Evolutionary conservation across 2,797 vertebrate genomes (phyloP).

Genomic region (Catostomus latipinnis): DNA sequence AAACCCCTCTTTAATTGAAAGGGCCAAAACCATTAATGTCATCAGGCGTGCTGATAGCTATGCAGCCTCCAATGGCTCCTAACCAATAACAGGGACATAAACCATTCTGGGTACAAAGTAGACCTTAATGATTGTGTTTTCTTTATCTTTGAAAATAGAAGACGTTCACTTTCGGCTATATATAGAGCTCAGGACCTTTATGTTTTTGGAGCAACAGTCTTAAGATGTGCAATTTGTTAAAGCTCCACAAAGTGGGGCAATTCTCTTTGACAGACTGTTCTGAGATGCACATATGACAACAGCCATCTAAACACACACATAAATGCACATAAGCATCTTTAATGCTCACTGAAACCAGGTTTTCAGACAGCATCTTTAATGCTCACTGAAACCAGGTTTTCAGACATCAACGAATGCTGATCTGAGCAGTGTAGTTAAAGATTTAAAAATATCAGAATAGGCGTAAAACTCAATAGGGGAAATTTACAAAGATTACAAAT

Average conservation of each 20-base stretch:
- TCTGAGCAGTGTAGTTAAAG: no score
- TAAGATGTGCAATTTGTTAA: conserved; percentile 44
- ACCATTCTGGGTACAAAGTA: conserved; percentile 25
- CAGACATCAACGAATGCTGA: background rate
- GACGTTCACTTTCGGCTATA: conserved; percentile 38
- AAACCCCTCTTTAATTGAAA: conserved; percentile 22
- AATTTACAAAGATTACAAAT: no score
- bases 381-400: no score
- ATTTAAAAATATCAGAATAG: no score
- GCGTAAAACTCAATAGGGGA: no score
- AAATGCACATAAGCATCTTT: background rate
- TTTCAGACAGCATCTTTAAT: background rate
- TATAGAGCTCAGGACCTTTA: conserved; percentile 51
- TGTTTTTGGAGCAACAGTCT: conserved; percentile 54
- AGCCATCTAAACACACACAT: conserved; percentile 1
- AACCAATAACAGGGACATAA: conserved; percentile 15
- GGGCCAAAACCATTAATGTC: conserved; percentile 20
- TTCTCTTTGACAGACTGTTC: conserved; percentile 34
- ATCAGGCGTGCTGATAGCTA: background rate
- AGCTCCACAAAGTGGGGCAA: conserved; percentile 26
- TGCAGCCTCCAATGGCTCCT: background rate
- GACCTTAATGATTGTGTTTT: conserved; percentile 49
- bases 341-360: background rate
- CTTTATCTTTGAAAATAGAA: conserved; percentile 46
- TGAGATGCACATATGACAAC: background rate